A percentile compares a stretch with the other conserved stretches of the same genome.
These are phyloP conservation scores for Falco novaeseelandiae DNA, from an alignment of 2,797 vertebrate species.

Conservation along the genomic window DNA sequence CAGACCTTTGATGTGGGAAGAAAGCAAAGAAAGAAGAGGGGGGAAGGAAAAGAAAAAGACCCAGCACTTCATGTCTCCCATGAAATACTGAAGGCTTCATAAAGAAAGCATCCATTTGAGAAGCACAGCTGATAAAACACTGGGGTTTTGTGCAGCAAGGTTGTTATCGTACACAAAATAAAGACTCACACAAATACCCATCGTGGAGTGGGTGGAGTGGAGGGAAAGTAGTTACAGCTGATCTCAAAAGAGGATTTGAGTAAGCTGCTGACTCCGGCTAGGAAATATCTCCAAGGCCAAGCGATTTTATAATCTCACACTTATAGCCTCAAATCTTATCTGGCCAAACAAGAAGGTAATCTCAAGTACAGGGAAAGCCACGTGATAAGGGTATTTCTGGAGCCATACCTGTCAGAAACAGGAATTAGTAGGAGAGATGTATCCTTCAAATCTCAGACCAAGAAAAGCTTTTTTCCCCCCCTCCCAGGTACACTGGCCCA, in stretches of 20 bases:
- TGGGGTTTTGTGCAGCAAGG: background rate
- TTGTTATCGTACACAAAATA: background rate
- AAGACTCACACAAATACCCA: background rate
- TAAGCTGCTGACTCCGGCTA: background rate
- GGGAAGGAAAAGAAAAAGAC: too few species aligned
- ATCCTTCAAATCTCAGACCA: background rate
- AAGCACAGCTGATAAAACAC: background rate
- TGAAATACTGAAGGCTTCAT: background rate
- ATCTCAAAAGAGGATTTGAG: constrained; percentile 1
- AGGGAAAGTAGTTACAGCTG: background rate
- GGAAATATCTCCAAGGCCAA: background rate
- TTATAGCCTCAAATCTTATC: background rate
- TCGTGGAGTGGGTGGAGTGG: background rate
- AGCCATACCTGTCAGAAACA: background rate
- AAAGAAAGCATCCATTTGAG: background rate
- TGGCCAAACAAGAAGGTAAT: background rate
- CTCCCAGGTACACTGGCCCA: background rate
- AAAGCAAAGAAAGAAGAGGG: background rate
- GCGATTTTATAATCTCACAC: background rate
- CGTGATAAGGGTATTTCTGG: background rate
- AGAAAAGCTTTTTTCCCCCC: background rate
- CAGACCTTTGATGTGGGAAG: background rate
- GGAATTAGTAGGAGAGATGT: rapidly evolving
- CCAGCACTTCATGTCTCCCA: background rate
- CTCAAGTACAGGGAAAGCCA: background rate